Evolutionary conservation across 1,140 invertebrate genomes (phyloP).

Genomic region (Nasonia giraulti): DNA sequence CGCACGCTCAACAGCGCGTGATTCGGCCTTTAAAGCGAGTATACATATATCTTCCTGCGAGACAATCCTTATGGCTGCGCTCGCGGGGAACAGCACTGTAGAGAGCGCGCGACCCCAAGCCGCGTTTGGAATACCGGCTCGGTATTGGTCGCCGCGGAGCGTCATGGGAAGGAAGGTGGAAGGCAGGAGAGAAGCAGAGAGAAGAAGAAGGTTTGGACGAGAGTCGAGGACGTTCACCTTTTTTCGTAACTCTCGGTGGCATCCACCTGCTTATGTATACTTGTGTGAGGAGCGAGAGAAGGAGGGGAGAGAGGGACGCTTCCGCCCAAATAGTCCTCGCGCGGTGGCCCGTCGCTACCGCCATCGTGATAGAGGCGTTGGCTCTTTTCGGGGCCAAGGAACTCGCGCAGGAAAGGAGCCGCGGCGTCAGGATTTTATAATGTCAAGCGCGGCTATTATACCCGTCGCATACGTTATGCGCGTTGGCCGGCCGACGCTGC

Average conservation of each 20-base stretch:
- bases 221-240: constrained; percentile 71
- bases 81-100: no score
- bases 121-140: neutral
- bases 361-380: constrained; percentile 7
- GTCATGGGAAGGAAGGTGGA: neutral
- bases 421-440: neutral
- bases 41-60: neutral
- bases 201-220: constrained; percentile 56
- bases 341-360: neutral
- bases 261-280: constrained; percentile 46
- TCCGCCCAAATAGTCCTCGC: constrained; percentile 43
- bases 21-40: constrained; percentile 44
- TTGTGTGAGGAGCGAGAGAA: neutral
- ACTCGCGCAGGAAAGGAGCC: neutral
- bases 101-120: neutral
- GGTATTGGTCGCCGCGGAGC: neutral
- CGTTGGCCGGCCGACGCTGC: neutral
- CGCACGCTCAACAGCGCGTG: neutral
- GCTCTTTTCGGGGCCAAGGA: constrained; percentile 37
- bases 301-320: neutral
- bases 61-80: neutral
- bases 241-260: constrained; percentile 69
- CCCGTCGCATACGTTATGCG: no score
- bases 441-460: neutral
- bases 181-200: no score